Evolutionary conservation across 2,113 vertebrate genomes (phyloP), one percentile per base, ranked within the genome.

Genomic region (Zosterops pallidus): DNA sequence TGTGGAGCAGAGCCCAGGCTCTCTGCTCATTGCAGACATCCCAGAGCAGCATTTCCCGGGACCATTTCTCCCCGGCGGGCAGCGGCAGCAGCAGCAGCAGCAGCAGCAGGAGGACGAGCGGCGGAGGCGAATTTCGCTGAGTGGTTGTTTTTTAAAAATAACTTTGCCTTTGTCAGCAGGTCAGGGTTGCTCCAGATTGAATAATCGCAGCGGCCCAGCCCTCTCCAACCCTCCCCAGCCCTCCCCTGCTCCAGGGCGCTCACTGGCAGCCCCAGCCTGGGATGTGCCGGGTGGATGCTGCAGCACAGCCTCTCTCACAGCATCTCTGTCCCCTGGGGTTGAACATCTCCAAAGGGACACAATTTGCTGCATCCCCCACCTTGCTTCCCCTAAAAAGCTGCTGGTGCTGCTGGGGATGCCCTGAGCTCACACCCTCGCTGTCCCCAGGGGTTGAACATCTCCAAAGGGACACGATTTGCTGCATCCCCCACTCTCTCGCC

Each of bases 141-240:
- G 96, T 96, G 85, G 96, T 19, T 82, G 94, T 78, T 95, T 97
- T 97, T 97, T 96, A 97, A 97, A 97, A 97, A 97, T 97, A 97
- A 93, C 97, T 97, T 96, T 97, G 97, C 94, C 95, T 94, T 95
- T 96, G 96, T 97, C 94, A 97, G 97, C 97, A 97, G 97, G 97
- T 97, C 96, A 92, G 96, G 95, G 96, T 55, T 95, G 96, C 95
- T 97, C 97, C 96, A 88, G 87, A 96, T 94, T 95, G 94, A 97
- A 96, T 90, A 83, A 95, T 95, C 78, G 37, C 89, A 65, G 96
- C 87, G 63, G 39, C 82, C 68, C 89, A 41, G 75, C 96, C 96
- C 94, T 87, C 88, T 90, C 91, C 95, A 39, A 9, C 39, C 39
- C 39, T 39, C 39, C 39, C 39, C 39, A 39, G 75, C 96, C 96